phyloP scores from a whole-genome alignment of 2,888 invertebrate genomes.

The Sinotaia quadrata region DNA sequence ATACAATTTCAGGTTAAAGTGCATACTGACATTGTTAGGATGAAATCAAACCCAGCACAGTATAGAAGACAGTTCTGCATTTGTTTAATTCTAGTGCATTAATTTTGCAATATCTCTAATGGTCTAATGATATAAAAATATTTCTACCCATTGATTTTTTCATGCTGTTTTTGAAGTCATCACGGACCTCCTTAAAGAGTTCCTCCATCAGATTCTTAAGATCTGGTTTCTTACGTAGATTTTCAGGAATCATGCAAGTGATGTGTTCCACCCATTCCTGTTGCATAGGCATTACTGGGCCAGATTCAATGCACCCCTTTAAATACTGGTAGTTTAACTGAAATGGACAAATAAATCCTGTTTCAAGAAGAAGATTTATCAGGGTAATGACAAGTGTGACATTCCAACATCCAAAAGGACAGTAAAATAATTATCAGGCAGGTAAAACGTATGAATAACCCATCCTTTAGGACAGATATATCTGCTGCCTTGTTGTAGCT shows the following conservation, averaged over 20 bases:
- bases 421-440: not conserved
- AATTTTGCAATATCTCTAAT: too few species aligned
- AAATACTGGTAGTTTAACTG: conserved; percentile 72
- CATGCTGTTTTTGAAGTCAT: conserved; percentile 69
- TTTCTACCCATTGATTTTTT: conserved; percentile 72
- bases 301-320: conserved; percentile 69
- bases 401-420: not conserved
- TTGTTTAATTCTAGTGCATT: too few species aligned
- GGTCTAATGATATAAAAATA: too few species aligned
- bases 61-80: too few species aligned
- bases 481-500: too few species aligned
- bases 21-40: too few species aligned
- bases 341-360: too few species aligned
- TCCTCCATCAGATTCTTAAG: conserved; percentile 58
- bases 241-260: conserved; percentile 65
- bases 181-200: conserved; percentile 66
- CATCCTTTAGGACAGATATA: too few species aligned
- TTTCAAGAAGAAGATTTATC: too few species aligned
- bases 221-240: conserved; percentile 53
- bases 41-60: too few species aligned
- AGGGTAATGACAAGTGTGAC: too few species aligned
- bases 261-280: conserved; percentile 69
- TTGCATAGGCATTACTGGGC: conserved; percentile 71
- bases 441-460: not conserved
- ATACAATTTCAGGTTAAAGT: too few species aligned